Evolutionary conservation across 2,113 vertebrate species (phyloP), one percentile per base, ranked within the genome.

Genomic region (Nibea albiflora): DNA sequence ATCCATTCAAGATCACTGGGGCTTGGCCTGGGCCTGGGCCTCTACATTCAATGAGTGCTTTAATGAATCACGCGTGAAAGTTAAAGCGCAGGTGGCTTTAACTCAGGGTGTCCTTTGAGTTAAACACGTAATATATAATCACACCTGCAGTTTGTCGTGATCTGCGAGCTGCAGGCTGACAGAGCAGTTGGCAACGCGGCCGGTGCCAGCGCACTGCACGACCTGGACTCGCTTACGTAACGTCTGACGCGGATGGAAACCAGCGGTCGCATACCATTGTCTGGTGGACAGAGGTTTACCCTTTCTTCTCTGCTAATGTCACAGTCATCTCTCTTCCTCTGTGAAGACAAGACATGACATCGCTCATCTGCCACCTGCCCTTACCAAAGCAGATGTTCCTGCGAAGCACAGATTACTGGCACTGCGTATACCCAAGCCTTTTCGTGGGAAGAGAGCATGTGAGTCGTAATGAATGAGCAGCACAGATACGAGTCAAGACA

Each of bases 211-310:
- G 16, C 81, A 77, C 72, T 20, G 26, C 52, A 61, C 28, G 35
- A 53, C 60, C 35, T 3, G 0, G 73, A 67, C 76, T 28, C 15
- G 73, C 50, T 88, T 79, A 73, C 16, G 19, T 79, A 88, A 87
- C 31, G 61, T 47, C 44, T 89, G 90, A 90, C 86, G 73, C 83
- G 71, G 26, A 88, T 90, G 91, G 87, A 91, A 92, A 90, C 57
- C 69, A 83, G 68, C 35, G 54, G 83, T 64, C 49, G 44, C 87
- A 90, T 91, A 91, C 91, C 81, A 57, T 49, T 7, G 77, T 90
- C 83, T 89, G 80, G 44, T 11, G 9, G 79, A 82, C 80, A 72
- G 81, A 83, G 61, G 63, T 79, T 83, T 78, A 47, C 54, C 76
- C 44, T 78, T 82, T 60, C 57, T 83, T 26, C 52, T 54, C 26